Evolutionary conservation across 1,140 invertebrate species (phyloP).

Genomic region (Samia ricini): DNA sequence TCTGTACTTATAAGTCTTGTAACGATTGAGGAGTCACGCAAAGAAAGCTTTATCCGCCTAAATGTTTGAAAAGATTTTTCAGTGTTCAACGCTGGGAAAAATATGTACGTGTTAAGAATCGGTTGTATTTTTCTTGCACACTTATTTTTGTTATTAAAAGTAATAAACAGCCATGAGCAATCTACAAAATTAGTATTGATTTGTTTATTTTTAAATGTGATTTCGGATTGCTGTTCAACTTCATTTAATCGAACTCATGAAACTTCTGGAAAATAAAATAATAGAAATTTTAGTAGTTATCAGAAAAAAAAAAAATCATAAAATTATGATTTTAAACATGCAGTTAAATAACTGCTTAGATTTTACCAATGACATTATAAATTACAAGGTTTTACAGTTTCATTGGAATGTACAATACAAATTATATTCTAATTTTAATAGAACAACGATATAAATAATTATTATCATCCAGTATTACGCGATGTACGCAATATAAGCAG

Average conservation of each 20-base stretch:
- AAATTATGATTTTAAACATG: too few relatives aligned
- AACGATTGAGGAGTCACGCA: slow-evolving; percentile 11
- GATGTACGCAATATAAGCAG: not conserved
- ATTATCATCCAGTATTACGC: not conserved
- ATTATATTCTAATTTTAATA: not conserved
- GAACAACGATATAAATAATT: not conserved
- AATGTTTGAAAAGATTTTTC: not conserved
- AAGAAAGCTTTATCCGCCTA: not conserved
- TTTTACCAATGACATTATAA: too few relatives aligned
- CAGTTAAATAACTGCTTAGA: too few relatives aligned
- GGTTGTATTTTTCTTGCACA: not conserved
- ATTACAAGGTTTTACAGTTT: too few relatives aligned
- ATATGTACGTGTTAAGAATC: not conserved
- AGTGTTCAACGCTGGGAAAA: not conserved
- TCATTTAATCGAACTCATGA: too few relatives aligned
- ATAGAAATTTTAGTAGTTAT: too few relatives aligned
- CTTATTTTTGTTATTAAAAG: not conserved
- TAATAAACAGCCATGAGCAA: not conserved
- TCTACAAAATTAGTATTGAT: too few relatives aligned
- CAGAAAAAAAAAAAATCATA: too few relatives aligned
- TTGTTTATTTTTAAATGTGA: too few relatives aligned
- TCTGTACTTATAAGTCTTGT: slow-evolving; percentile 5
- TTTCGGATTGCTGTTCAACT: too few relatives aligned
- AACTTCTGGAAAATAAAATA: too few relatives aligned
- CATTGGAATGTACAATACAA: too few relatives aligned